Percentiles rank a stretch among this genome's conserved stretches.
phyloP scores from a whole-genome alignment of 2,888 invertebrate species.

The Tinea semifulvella region DNA sequence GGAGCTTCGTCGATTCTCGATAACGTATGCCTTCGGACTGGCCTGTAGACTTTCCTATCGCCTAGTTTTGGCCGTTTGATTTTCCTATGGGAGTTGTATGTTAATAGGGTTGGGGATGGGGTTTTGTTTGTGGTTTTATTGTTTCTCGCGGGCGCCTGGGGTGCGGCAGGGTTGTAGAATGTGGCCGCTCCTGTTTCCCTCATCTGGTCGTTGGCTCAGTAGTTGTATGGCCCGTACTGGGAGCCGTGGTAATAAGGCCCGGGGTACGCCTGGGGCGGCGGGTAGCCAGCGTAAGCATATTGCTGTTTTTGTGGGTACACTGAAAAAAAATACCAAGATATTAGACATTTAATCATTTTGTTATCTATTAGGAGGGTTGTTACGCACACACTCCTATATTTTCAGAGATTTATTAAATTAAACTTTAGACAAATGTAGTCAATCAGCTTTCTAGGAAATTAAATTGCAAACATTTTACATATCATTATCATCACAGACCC shows the following conservation, averaged over 20 bases:
- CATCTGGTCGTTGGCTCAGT: constrained; percentile 72
- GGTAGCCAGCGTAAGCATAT: constrained; percentile 90
- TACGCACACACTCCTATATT: too few relatives aligned
- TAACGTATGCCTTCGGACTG: constrained; percentile 42
- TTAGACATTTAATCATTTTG: too few relatives aligned
- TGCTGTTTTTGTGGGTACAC: constrained; percentile 96
- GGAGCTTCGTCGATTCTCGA: constrained; percentile 53
- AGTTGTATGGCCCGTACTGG: constrained; percentile 93
- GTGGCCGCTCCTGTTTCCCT: constrained; percentile 58
- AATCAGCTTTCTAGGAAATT: too few relatives aligned
- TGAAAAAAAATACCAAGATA: too few relatives aligned
- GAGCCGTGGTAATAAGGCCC: constrained; percentile 92
- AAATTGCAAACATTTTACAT: too few relatives aligned
- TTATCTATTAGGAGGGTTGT: too few relatives aligned
- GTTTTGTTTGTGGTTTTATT: constrained; percentile 27
- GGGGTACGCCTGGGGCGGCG: constrained; percentile 83
- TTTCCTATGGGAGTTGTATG: constrained; percentile 56
- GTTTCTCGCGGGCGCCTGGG: constrained; percentile 58
- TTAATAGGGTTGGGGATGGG: constrained; percentile 28
- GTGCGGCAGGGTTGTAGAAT: constrained; percentile 54
- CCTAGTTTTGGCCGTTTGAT: constrained; percentile 40
- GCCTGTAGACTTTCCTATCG: constrained; percentile 47
- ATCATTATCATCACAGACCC: too few relatives aligned
- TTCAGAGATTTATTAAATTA: too few relatives aligned
- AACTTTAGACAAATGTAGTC: too few relatives aligned